Percentiles rank a stretch among this genome's conserved stretches.
Conservation (phyloP, 2,113 vertebrate genomes). For the Sceloporus undulatus region DNA sequence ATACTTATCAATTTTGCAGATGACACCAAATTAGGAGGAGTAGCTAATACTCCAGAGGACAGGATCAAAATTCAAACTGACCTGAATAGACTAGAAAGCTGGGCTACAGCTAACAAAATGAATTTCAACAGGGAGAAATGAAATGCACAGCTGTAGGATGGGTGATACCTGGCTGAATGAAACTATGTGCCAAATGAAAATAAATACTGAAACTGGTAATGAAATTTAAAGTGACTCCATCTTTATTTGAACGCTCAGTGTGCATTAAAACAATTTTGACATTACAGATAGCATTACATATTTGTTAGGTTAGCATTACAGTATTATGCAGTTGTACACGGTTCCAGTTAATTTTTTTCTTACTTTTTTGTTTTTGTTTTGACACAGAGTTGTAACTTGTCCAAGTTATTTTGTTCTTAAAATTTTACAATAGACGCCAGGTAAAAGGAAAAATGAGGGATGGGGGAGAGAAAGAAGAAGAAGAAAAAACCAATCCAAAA, state of each 20-base stretch:
- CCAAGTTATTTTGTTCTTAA: slow-evolving; percentile 64
- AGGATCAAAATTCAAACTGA: too few species aligned
- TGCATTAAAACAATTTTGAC: slow-evolving; percentile 87
- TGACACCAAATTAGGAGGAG: too few species aligned
- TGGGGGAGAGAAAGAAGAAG: not conserved
- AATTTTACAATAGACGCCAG: slow-evolving; percentile 81
- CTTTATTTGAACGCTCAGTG: slow-evolving; percentile 89
- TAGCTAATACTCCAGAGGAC: too few species aligned
- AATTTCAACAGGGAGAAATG: too few species aligned
- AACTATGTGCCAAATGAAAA: not conserved
- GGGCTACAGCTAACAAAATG: too few species aligned
- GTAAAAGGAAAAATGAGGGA: slow-evolving; percentile 70
- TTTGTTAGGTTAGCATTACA: slow-evolving; percentile 79
- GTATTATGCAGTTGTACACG: slow-evolving; percentile 82
- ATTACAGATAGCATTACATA: slow-evolving; percentile 87
- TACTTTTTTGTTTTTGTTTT: slow-evolving; percentile 55
- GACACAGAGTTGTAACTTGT: slow-evolving; percentile 76
- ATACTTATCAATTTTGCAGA: too few species aligned
- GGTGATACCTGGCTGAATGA: too few species aligned
- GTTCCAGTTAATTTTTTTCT: slow-evolving; percentile 65
- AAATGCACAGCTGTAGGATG: too few species aligned
- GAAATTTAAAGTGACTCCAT: slow-evolving; percentile 77
- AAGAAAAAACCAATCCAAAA: slow-evolving; percentile 47
- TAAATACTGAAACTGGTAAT: not conserved
- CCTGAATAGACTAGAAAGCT: too few species aligned